These are phyloP conservation scores for Aphodius sticticus DNA, from an alignment of 2,888 invertebrate species.

Conservation along the genomic window DNA sequence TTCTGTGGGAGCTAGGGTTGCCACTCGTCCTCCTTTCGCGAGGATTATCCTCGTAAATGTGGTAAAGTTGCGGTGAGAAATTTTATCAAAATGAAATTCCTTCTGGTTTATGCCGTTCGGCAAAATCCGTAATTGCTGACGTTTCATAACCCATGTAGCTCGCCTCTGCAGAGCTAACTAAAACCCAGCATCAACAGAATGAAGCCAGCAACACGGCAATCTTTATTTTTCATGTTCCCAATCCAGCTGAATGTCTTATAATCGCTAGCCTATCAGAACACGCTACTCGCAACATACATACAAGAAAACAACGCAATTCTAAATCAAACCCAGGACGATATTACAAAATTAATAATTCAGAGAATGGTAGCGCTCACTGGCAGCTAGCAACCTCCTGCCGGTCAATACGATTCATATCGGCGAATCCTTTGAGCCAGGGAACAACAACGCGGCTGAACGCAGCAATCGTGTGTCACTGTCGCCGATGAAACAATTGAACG, in stretches of 20 bases:
- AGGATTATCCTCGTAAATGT: too few relatives aligned
- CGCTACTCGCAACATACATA: background rate
- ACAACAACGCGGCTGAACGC: background rate
- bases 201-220: too few relatives aligned
- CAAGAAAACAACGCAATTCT: background rate
- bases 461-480: background rate
- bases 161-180: too few relatives aligned
- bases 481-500: background rate
- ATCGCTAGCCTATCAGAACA: background rate
- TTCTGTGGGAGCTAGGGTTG: too few relatives aligned
- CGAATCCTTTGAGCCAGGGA: background rate
- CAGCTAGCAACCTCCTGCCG: background rate
- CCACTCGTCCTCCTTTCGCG: too few relatives aligned
- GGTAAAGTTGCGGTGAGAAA: too few relatives aligned
- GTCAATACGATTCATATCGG: background rate
- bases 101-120: too few relatives aligned
- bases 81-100: too few relatives aligned
- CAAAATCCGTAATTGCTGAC: too few relatives aligned
- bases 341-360: background rate
- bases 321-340: background rate
- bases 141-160: too few relatives aligned
- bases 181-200: too few relatives aligned
- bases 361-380: background rate
- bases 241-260: background rate
- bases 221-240: background rate